Evolutionary conservation across 2,797 vertebrate species (phyloP).

Genomic region (Channallabes apus): DNA sequence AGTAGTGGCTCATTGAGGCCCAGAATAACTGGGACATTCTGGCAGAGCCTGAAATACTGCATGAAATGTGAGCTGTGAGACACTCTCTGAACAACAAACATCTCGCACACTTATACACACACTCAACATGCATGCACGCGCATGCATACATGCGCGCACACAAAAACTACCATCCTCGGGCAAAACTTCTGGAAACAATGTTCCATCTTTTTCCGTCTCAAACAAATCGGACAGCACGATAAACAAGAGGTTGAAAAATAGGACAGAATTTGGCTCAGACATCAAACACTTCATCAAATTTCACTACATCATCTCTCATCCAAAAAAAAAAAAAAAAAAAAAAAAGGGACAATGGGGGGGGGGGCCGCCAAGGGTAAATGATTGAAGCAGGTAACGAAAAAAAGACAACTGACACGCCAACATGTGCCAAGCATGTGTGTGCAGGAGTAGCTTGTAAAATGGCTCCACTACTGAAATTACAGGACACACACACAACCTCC

Average conservation of each 20-base stretch:
- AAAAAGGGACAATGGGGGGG: background rate
- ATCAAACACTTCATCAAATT: slow-evolving; percentile 11
- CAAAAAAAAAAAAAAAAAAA: background rate
- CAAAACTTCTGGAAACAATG: slow-evolving; percentile 34
- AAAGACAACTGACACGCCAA: background rate
- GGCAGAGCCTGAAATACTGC: slow-evolving; percentile 72
- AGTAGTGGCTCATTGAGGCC: slow-evolving; percentile 64
- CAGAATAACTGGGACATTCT: slow-evolving; percentile 75
- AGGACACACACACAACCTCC: background rate
- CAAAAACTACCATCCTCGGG: slow-evolving; percentile 25
- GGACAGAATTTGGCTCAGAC: background rate
- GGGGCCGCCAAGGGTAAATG: background rate
- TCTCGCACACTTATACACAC: slow-evolving; percentile 24
- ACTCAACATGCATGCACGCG: slow-evolving; percentile 33
- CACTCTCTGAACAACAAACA: slow-evolving; percentile 71
- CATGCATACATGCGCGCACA: slow-evolving; percentile 21
- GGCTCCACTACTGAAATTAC: slow-evolving; percentile 16
- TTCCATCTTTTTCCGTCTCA: slow-evolving; percentile 26
- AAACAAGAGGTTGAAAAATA: slow-evolving; percentile 21
- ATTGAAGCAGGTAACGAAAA: slow-evolving; percentile 9
- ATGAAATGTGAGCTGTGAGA: slow-evolving; percentile 75
- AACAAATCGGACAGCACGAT: background rate
- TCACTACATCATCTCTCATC: slow-evolving; percentile 28
- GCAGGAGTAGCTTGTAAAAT: slow-evolving; percentile 15
- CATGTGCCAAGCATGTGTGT: slow-evolving; percentile 32